Base-by-base conservation (phyloP, 2,888 invertebrate species). In the Lepidocyrtinus sp. region DNA sequence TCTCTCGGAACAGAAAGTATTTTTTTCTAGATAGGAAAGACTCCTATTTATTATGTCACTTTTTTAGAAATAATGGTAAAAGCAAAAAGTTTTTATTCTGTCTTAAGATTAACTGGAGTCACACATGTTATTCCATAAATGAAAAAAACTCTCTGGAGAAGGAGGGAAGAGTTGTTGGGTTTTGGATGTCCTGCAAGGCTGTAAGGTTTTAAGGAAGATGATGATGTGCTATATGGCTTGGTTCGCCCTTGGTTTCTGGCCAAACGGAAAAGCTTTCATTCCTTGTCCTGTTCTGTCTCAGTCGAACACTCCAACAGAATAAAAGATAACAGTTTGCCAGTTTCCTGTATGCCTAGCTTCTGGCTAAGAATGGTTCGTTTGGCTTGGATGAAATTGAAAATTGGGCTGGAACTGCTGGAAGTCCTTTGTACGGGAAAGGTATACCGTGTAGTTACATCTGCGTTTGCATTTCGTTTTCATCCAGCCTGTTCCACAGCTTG, bases 351-450 rank as follows among this genome's bases (percentile, higher is more conserved):
- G 63, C 12, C 12, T 21, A 46, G 71, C 77, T 67, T 22, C 27
- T 72, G 61, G 45, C 26, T 63, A 63, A 76, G 55, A 69, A 68
- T 22, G 24, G 59, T 70, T 69, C 17, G n/a, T 19, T 59, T 70
- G 69, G 55, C 69, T 70, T n/a, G 12, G 12, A 36, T 36, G 36
- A 36, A 36, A 36, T 36, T 9, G 36, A 36, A 65, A 65, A 65
- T 67, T 65, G 50, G 50, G 50, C 75, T 70, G 68, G 50, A 69
- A 50, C n/a, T n/a, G n/a, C n/a, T n/a, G n/a, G n/a, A n/a, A n/a
- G n/a, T n/a, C n/a, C n/a, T n/a, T n/a, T n/a, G n/a, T n/a, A n/a
- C 27, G 12, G 19, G 2, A 63, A 3, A 3, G 22, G 45, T 24
- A 36, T 61, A 65, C 15, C 5, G 17, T 61, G n/a, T n/a, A 36